Evolutionary conservation across 92 coral and sea anemone genomes (phyloP), one percentile per base, ranked within the genome.

Genomic region (Paragorgia papillata): DNA sequence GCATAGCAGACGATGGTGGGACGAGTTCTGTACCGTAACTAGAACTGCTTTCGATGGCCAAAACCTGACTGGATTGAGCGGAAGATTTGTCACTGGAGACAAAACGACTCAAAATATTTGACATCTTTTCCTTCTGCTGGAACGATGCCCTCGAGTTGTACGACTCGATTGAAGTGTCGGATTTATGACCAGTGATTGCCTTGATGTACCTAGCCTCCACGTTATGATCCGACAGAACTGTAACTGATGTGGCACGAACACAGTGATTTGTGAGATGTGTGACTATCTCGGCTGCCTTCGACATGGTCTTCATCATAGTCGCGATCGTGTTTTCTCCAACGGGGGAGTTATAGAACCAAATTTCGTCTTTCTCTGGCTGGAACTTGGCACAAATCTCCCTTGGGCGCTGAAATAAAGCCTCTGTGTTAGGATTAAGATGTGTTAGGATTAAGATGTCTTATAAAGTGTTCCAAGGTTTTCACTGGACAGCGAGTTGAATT

Each of bases 131-230:
- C 51, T 83, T 83, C 48, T 66, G 79, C 24, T 66, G 69, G 43
- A 75, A 78, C 27, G 87, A 83, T 17, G 79, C 70, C 37, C n/a
- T n/a, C 87, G 10, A 20, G 20, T 28, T 33, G 62, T 84, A 84
- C 37, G 88, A 84, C 49, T 77, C 84, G 17, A 79, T 84, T 25
- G 88, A 79, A 3, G 24, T 59, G 41, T 50, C 74, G 0, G 84
- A 84, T 70, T 84, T 84, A 39, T 84, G 88, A 59, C 43, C 43
- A 4, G 43, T 37, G 28, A 76, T 82, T 1, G 82, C 10, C 62
- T 74, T 83, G n/a, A 77, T 83, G 87, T 50, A n/a, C n/a, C 87
- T 62, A 10, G 80, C 83, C 79, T 76, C 87, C 4, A 83, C 69
- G 34, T 84, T 78, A 30, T 84, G 50, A 22, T 84, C 88, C 3